Conservation (phyloP, 92 coral and sea anemone genomes). For the Montipora capitata region DNA sequence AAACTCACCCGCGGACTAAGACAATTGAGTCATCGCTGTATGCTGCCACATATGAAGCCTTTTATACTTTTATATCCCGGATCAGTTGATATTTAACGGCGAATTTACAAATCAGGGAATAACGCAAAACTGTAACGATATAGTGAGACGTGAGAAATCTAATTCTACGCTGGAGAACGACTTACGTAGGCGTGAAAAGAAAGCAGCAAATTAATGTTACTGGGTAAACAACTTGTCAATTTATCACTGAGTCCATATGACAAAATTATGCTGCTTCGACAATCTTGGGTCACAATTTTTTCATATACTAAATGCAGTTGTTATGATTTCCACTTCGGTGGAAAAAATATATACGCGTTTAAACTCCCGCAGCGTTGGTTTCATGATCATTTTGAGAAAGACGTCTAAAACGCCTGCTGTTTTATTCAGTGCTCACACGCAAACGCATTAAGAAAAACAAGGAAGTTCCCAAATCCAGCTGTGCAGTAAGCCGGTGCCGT, state of each 20-base stretch:
- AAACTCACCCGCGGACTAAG: constrained; percentile 20
- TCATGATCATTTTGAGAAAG: constrained; percentile 5
- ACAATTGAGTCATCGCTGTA: constrained; percentile 52
- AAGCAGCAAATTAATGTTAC: constrained; percentile 63
- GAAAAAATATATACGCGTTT: not conserved
- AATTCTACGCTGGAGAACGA: constrained; percentile 78
- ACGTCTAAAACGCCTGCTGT: constrained; percentile 19
- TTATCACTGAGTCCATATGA: constrained; percentile 58
- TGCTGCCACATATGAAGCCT: constrained; percentile 21
- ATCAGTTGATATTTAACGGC: not conserved
- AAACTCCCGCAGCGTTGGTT: not conserved
- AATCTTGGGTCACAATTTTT: constrained; percentile 15
- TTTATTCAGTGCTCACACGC: constrained; percentile 27
- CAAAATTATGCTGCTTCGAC: constrained; percentile 13
- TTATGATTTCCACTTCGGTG: not conserved
- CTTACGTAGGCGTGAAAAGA: constrained; percentile 82
- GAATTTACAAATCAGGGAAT: not conserved
- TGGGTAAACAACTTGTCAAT: constrained; percentile 89
- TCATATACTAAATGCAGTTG: not conserved
- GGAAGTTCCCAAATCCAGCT: constrained; percentile 6
- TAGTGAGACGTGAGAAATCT: constrained; percentile 25
- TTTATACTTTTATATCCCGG: not conserved
- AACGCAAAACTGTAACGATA: constrained; percentile 29
- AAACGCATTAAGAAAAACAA: constrained; percentile 9
- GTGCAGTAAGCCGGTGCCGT: not conserved